These are phyloP conservation scores for Drosophila nikananu DNA, from an alignment of 1,140 invertebrate species.

Conservation along the genomic window DNA sequence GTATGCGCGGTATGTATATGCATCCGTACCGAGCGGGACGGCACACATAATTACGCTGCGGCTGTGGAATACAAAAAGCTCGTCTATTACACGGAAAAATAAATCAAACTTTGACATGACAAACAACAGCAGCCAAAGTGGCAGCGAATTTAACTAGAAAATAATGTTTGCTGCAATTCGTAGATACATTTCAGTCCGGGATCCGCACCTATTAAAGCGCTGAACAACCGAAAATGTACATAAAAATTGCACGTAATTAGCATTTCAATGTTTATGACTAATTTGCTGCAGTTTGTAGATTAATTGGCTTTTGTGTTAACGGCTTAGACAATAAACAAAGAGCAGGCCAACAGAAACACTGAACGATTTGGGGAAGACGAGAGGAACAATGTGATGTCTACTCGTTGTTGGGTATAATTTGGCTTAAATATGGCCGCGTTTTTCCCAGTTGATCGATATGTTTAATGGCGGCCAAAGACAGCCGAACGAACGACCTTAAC, in stretches of 20 bases:
- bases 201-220: constrained; percentile 65
- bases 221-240: constrained; percentile 58
- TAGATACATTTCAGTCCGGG: background rate
- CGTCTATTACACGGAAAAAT: constrained; percentile 76
- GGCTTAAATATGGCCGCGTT: constrained; percentile 41
- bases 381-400: constrained; percentile 10
- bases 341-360: constrained; percentile 6
- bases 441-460: constrained; percentile 34
- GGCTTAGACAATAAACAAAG: constrained; percentile 51
- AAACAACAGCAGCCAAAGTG: constrained; percentile 24
- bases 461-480: constrained; percentile 21
- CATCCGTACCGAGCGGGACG: constrained; percentile 18
- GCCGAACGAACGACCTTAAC: constrained; percentile 35
- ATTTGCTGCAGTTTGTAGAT: constrained; percentile 76
- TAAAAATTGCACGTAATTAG: constrained; percentile 75
- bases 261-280: constrained; percentile 79
- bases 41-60: constrained; percentile 50
- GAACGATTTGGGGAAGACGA: constrained; percentile 29
- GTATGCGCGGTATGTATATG: constrained; percentile 7
- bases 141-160: constrained; percentile 37
- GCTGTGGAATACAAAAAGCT: constrained; percentile 57
- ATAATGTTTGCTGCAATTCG: constrained; percentile 54
- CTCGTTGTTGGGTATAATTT: constrained; percentile 23
- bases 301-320: constrained; percentile 76
- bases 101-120: constrained; percentile 79